Evolutionary conservation across 2,888 invertebrate species (phyloP), one percentile per base, ranked within the genome.

Genomic region (Harpalus rubripes): DNA sequence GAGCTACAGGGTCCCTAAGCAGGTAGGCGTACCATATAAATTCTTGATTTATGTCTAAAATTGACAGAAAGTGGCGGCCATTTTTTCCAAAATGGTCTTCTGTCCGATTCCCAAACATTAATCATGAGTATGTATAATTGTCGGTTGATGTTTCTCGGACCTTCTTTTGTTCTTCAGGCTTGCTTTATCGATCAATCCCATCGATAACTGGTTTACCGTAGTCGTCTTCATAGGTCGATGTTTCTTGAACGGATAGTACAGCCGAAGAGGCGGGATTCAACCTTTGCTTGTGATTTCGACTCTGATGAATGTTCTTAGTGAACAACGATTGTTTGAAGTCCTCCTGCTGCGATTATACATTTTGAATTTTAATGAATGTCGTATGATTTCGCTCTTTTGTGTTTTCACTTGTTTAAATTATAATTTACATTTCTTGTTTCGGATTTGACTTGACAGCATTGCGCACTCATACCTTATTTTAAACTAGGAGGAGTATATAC

Each of bases 351-450:
- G 83, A 74, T 74, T 74, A 74, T 83, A 83, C 83, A 83, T 72
- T 83, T 83, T 83, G 83, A 74, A 83, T 83, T 83, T 83, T 83
- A 83, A 83, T 83, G 83, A 83, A 52, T 83, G 83, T 83, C 83
- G 72, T 83, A 83, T 76, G 61, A 83, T 76, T 72, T 83, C 18
- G 59, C 41, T 72, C 63, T 58, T 82, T 72, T 83, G 59, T 83
- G 74, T 72, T 76, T 74, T 52, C 56, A 58, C 58, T 78, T 78
- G 58, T 58, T 58, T 78, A 58, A 26, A 78, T 58, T 58, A 78
- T 78, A 78, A 78, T 78, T 58, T 26, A 78, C 56, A 58, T 56
- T 58, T 26, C 58, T 26, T 58, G 78, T 26, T 26, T n/a, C 2
- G 41, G 8, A 58, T 58, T 58, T 22, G 26, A 78, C 15, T 78